These are phyloP conservation scores for Torymus tubicola DNA, from an alignment of 2,888 invertebrate genomes.

Conservation along the genomic window DNA sequence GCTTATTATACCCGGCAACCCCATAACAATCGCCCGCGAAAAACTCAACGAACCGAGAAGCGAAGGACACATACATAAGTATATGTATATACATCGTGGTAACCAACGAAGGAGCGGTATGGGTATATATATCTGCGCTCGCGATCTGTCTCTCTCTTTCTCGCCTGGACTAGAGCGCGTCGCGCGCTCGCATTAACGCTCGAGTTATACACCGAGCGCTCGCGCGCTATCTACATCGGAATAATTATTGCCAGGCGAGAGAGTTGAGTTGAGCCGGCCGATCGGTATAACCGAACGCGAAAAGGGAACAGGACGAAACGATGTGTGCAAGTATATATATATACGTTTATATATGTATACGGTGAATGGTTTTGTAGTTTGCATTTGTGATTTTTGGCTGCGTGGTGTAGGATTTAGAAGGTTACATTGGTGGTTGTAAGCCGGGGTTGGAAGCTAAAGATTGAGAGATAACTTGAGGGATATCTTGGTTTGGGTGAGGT, in stretches of 20 bases:
- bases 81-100: too few relatives aligned
- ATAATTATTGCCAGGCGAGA: slow-evolving; percentile 70
- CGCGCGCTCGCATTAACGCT: slow-evolving; percentile 68
- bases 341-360: too few relatives aligned
- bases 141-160: slow-evolving; percentile 60
- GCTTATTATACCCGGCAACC: too few relatives aligned
- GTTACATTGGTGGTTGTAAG: too few relatives aligned
- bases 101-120: neutral
- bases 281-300: neutral
- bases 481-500: too few relatives aligned
- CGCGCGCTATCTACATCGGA: slow-evolving; percentile 70
- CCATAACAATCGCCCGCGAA: too few relatives aligned
- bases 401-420: too few relatives aligned
- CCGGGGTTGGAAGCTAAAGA: too few relatives aligned
- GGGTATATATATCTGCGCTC: slow-evolving; percentile 43
- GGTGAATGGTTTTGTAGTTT: slow-evolving; percentile 4
- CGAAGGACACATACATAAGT: too few relatives aligned
- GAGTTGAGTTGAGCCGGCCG: neutral
- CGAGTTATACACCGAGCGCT: slow-evolving; percentile 65
- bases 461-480: too few relatives aligned
- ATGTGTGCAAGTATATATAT: neutral
- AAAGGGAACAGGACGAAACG: slow-evolving; percentile 17
- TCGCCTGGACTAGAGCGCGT: slow-evolving; percentile 15
- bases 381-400: neutral
- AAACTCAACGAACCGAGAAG: too few relatives aligned